Evolutionary conservation across 2,113 vertebrate genomes (phyloP).

Genomic region (Stigmatopora argus): DNA sequence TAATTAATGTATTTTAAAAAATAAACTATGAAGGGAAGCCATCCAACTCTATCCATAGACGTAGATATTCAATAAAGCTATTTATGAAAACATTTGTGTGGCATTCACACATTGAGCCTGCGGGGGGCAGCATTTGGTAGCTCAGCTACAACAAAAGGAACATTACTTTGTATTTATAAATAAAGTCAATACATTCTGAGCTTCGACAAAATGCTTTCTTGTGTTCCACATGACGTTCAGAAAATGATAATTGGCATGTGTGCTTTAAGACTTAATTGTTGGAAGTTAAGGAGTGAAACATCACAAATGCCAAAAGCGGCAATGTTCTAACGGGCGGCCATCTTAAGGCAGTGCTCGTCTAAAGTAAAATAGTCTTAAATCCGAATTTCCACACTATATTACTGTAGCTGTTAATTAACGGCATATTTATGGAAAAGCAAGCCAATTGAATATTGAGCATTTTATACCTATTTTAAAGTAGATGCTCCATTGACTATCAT

Average conservation of each 20-base stretch:
- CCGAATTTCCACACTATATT: too few species aligned
- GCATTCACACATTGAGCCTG: too few species aligned
- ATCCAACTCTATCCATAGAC: slow-evolving; percentile 44
- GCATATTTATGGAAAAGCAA: too few species aligned
- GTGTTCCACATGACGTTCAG: not conserved
- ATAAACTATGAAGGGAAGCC: slow-evolving; percentile 45
- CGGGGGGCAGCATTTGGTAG: too few species aligned
- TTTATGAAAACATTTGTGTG: not conserved
- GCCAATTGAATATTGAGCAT: too few species aligned
- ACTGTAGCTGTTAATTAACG: too few species aligned
- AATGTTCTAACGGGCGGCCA: too few species aligned
- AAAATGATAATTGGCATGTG: not conserved
- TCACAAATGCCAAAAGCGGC: too few species aligned
- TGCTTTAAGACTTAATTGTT: not conserved
- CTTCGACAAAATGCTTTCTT: not conserved
- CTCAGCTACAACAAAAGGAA: too few species aligned
- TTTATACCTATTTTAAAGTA: not conserved
- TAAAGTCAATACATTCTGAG: slow-evolving; percentile 44
- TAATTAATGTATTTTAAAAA: slow-evolving; percentile 6
- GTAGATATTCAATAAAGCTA: slow-evolving; percentile 2
- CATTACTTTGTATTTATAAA: slow-evolving; percentile 37
- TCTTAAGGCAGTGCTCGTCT: too few species aligned
- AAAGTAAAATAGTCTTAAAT: too few species aligned
- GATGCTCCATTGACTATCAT: not conserved
- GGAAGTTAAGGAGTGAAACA: too few species aligned